A percentile compares a stretch with the other conserved stretches of the same genome.
Evolutionary conservation across 2,888 invertebrate species (phyloP).

Genomic region (Leuctra nigra): DNA sequence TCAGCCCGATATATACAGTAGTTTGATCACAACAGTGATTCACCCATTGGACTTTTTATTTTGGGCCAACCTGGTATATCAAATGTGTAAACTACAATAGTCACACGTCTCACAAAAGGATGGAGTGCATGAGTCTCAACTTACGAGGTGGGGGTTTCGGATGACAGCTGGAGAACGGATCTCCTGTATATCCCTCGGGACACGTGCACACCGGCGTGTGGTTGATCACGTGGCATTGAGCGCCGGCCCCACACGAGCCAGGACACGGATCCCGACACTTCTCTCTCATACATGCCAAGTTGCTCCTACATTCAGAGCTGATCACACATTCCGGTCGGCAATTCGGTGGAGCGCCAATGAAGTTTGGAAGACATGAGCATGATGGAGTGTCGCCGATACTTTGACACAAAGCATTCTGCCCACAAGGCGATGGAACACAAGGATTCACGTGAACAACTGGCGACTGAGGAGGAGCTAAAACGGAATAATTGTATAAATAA

Average conservation of each 20-base stretch:
- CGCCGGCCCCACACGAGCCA: constrained; percentile 33
- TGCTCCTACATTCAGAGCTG: constrained; percentile 34
- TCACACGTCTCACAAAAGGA: too few species aligned
- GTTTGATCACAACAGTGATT: too few species aligned
- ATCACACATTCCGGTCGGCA: constrained; percentile 33
- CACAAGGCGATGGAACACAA: constrained; percentile 40
- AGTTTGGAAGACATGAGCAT: constrained; percentile 36
- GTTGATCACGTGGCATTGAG: constrained; percentile 50
- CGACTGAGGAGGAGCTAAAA: constrained; percentile 28
- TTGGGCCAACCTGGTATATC: too few species aligned
- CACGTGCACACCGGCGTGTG: constrained; percentile 75
- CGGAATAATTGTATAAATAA: too few species aligned
- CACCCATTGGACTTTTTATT: too few species aligned
- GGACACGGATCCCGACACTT: constrained; percentile 37
- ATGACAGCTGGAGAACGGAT: constrained; percentile 66
- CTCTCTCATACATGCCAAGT: constrained; percentile 35
- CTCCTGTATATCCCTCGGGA: constrained; percentile 61
- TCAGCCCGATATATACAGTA: too few species aligned
- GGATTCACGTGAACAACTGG: constrained; percentile 30
- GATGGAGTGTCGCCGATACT: constrained; percentile 54
- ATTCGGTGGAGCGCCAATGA: constrained; percentile 33
- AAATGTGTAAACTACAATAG: too few species aligned
- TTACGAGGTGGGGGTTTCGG: constrained; percentile 51
- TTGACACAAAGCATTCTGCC: constrained; percentile 56
- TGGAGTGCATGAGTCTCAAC: constrained; percentile 24